These are phyloP conservation scores for Melanotaenia trifasciata DNA, from an alignment of 2,797 vertebrate genomes.

Conservation along the genomic window DNA sequence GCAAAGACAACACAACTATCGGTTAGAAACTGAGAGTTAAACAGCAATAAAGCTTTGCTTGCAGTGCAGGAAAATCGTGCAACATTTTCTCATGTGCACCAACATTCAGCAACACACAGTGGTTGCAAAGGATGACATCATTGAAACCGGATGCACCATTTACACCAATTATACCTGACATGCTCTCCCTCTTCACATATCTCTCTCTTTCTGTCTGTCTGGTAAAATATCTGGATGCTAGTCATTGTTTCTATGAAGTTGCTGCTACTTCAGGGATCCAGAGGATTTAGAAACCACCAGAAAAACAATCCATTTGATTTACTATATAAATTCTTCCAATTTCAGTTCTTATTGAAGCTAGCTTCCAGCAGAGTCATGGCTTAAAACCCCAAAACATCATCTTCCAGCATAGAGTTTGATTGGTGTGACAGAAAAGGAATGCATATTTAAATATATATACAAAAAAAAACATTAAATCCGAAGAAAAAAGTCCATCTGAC, in stretches of 20 bases:
- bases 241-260: background rate
- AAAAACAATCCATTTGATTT: background rate
- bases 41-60: background rate
- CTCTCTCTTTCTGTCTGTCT: conserved; percentile 18
- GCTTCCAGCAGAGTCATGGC: background rate
- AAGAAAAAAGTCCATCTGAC: background rate
- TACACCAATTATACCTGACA: conserved; percentile 73
- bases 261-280: background rate
- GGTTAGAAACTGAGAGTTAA: conserved; percentile 3
- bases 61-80: conserved; percentile 11
- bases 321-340: background rate
- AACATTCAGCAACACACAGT: conserved; percentile 30
- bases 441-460: background rate
- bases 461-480: no score
- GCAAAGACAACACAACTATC: background rate
- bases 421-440: background rate
- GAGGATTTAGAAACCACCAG: background rate
- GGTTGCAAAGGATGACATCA: conserved; percentile 74
- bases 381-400: background rate
- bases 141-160: conserved; percentile 77
- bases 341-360: background rate
- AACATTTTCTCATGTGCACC: conserved; percentile 18
- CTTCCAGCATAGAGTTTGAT: background rate
- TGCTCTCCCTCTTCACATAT: conserved; percentile 40
- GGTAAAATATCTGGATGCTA: conserved; percentile 13